phyloP scores from a whole-genome alignment of 2,888 invertebrate species.

The Apodemia hepburni region DNA sequence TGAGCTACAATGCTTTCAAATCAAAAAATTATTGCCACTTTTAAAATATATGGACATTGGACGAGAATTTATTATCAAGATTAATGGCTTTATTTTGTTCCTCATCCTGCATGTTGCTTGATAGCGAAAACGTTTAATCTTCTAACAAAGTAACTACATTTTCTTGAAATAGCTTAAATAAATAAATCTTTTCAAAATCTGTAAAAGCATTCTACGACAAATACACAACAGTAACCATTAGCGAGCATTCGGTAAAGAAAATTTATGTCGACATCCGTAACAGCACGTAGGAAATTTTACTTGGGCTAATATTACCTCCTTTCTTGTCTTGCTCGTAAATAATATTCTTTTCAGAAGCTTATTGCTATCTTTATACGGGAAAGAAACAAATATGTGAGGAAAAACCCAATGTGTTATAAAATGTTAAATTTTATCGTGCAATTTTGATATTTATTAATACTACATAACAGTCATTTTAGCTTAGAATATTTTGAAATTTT shows the following conservation, averaged over 20 bases:
- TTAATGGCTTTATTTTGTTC: constrained; percentile 8
- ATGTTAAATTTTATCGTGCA: constrained; percentile 12
- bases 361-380: constrained; percentile 54
- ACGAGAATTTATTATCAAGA: background rate
- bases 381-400: constrained; percentile 49
- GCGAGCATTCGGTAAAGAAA: constrained; percentile 60
- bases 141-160: constrained; percentile 12
- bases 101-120: constrained; percentile 1
- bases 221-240: constrained; percentile 58
- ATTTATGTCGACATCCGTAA: constrained; percentile 63
- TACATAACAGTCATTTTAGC: constrained; percentile 20
- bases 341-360: constrained; percentile 73
- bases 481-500: constrained; percentile 13
- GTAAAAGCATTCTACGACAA: constrained; percentile 47
- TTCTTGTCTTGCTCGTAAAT: constrained; percentile 65
- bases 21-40: no score
- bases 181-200: constrained; percentile 31
- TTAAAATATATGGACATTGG: background rate
- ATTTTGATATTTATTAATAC: constrained; percentile 19
- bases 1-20: no score
- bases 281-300: constrained; percentile 64
- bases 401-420: constrained; percentile 22
- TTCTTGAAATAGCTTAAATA: constrained; percentile 17
- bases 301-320: constrained; percentile 62
- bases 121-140: constrained; percentile 6